Evolutionary conservation across 2,113 vertebrate genomes (phyloP), one percentile per base, ranked within the genome.

Genomic region (Microtus richardsoni): DNA sequence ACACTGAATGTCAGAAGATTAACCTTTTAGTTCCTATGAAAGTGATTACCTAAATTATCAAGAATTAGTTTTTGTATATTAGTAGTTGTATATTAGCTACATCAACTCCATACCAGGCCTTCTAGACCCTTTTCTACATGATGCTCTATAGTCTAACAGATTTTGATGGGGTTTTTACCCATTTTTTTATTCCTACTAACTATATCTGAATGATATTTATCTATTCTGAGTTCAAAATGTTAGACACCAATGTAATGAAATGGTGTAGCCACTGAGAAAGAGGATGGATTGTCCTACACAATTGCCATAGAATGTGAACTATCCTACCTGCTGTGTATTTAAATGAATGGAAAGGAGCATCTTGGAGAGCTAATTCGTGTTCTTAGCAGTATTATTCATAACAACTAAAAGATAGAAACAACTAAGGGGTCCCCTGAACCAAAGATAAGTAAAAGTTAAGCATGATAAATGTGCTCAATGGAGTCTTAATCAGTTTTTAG

Each of bases 31-130:
- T 70, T 79, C 33, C 78, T 66, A 77, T 33, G 58, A 33, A 78
- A 91, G 47, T 74, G 44, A 91, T 79, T 60, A 62, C 33, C 28
- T 87, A 78, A 96, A 96, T 88, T 95, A 68, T n/a, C n/a, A 75
- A 64, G 77, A 82, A 52, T 62, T 83, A 54, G 71, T 91, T 71
- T 84, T 78, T 71, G 62, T 54, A 2, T n/a, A 58, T 74, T 68
- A 82, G 41, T 19, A 58, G 19, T 58, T 58, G 54, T 58, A 58
- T 58, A 58, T 58, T 5, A 84, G 54, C 16, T n/a, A 24, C 21
- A 66, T 93, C 52, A 44, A 21, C 87, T 92, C n/a, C 17, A 73
- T 78, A 66, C 13, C n/a, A 49, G 74, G 22, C 22, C 62, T 79
- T 80, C 90, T 54, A 24, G 13, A 24, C 5, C 11, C 5, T 21